Conservation (phyloP, 1,140 invertebrate species). For the Trinorchestia longiramus region DNA sequence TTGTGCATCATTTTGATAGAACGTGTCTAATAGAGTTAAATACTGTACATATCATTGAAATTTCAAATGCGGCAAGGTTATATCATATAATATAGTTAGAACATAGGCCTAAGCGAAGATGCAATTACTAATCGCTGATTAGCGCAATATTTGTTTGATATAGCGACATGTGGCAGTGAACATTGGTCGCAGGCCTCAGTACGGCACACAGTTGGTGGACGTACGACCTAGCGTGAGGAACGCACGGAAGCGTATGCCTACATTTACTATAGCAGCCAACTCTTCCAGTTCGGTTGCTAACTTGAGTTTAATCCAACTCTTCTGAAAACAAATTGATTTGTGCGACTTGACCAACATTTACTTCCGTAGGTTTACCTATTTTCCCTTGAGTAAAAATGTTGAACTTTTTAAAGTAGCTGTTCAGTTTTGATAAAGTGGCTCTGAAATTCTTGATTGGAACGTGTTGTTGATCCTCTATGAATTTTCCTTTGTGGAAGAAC, state of each 20-base stretch:
- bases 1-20: background rate
- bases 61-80: background rate
- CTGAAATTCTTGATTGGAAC: background rate
- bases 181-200: background rate
- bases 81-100: background rate
- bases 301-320: background rate
- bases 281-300: background rate
- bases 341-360: background rate
- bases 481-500: background rate
- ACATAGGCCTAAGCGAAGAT: background rate
- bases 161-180: slow-evolving; percentile 33
- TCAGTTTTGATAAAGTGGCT: background rate
- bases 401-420: background rate
- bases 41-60: background rate
- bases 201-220: slow-evolving; percentile 23
- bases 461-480: background rate
- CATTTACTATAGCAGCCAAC: background rate
- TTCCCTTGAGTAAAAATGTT: background rate
- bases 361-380: background rate
- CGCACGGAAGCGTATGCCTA: background rate
- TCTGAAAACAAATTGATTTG: background rate
- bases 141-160: slow-evolving; percentile 33
- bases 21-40: background rate
- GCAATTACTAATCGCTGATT: slow-evolving; percentile 18
- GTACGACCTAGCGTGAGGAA: background rate